Conservation (phyloP, 2,113 vertebrate genomes). For the Hippocampus guttulatus region DNA sequence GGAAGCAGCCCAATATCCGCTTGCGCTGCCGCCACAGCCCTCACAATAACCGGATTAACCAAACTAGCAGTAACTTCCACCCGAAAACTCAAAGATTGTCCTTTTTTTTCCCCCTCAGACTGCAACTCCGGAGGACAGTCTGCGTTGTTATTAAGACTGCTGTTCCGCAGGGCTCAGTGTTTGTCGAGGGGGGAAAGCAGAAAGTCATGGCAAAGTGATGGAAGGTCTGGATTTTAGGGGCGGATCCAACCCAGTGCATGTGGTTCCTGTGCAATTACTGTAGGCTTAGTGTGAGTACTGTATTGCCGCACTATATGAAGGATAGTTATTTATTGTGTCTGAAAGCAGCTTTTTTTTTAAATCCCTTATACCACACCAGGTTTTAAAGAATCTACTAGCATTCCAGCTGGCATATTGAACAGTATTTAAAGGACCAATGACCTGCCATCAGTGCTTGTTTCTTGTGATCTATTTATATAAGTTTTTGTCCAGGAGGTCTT, state of each 20-base stretch:
- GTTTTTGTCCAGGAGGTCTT: slow-evolving; percentile 39
- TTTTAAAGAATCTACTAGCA: slow-evolving; percentile 72
- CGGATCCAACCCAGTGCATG: slow-evolving; percentile 51
- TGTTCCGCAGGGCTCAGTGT: slow-evolving; percentile 41
- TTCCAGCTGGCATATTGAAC: slow-evolving; percentile 66
- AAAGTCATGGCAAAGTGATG: slow-evolving; percentile 44
- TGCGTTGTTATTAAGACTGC: slow-evolving; percentile 20
- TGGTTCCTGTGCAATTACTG: slow-evolving; percentile 76
- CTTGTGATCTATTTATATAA: slow-evolving; percentile 56
- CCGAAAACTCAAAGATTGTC: slow-evolving; percentile 37
- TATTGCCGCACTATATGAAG: slow-evolving; percentile 73
- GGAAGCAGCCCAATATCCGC: slow-evolving; percentile 3
- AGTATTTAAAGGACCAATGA: slow-evolving; percentile 72
- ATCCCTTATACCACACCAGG: slow-evolving; percentile 66
- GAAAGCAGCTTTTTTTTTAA: slow-evolving; percentile 36
- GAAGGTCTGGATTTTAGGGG: slow-evolving; percentile 47
- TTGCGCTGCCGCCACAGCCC: slow-evolving; percentile 15
- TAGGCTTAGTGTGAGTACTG: slow-evolving; percentile 73
- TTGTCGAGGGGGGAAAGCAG: slow-evolving; percentile 16
- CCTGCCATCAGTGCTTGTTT: slow-evolving; percentile 55
- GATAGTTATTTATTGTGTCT: slow-evolving; percentile 72
- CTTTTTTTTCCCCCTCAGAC: slow-evolving; percentile 58
- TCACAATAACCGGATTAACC: slow-evolving; percentile 63
- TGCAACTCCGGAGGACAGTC: slow-evolving; percentile 49
- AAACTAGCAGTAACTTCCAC: slow-evolving; percentile 60